Base-by-base conservation (phyloP, 2,113 vertebrate species). In the Struthidea cinerea region DNA sequence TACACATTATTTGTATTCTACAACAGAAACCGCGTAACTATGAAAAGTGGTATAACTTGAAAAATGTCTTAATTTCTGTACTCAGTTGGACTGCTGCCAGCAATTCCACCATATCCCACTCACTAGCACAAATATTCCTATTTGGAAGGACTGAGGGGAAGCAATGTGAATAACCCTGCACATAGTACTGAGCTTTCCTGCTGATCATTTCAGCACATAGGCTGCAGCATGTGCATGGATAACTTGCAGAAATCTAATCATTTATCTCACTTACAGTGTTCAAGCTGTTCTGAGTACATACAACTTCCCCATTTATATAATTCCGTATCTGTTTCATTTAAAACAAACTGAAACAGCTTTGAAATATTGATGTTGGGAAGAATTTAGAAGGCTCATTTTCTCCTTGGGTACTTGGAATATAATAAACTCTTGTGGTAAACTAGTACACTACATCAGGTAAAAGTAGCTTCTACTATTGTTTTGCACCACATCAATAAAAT, bases 261-360 rank as follows among this genome's bases (percentile, higher is more conserved):
- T 76, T 89, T 84, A 46, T 63, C 71, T 78, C 42, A 79, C 32
- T 92, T 56, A 46, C 28, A 87, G n/a, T 47, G 39, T 55, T 60
- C 60, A 55, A 63, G 44, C 26, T 63, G 24, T 23, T 74, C 23
- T 6, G 42, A 39, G 42, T 56, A 71, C 52, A 60, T 47, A 84
- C 2, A 79, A 16, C 27, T 68, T 37, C 28, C 20, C 13, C n/a
- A 37, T 93, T 84, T 71, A 75, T 61, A 57, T 46, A 78, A 75
- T 35, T 89, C 13, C 0, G 0, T 41, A 65, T 18, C 28, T 24
- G 10, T 42, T 93, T 83, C 50, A 63, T 88, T 88, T 79, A 83
- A 79, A 94, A 23, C 33, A 73, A 87, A 70, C 11, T 69, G 33
- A 75, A 92, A 78, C 28, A 73, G 18, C 27, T 91, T 35, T 89